These are phyloP conservation scores for Archegozetes longisetosus DNA, from an alignment of 1,140 invertebrate genomes.

Conservation along the genomic window DNA sequence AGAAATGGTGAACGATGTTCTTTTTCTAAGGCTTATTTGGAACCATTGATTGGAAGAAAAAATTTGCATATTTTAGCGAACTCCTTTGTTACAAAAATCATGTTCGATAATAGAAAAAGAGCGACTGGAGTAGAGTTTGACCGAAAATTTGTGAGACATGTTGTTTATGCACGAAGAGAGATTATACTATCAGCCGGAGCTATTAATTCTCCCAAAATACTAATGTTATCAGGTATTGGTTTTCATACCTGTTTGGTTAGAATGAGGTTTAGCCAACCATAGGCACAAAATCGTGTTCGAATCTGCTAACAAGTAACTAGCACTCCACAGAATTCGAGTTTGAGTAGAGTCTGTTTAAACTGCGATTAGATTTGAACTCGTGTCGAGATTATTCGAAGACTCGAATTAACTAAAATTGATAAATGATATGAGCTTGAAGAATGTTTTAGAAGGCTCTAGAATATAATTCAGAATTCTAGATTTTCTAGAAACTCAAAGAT, in stretches of 20 bases:
- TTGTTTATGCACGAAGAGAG: constrained; percentile 61
- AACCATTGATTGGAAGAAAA: constrained; percentile 49
- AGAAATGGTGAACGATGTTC: constrained; percentile 64
- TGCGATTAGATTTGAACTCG: too few relatives aligned
- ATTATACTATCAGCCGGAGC: constrained; percentile 69
- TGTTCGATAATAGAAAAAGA: constrained; percentile 57
- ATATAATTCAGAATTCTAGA: too few relatives aligned
- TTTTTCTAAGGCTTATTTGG: constrained; percentile 69
- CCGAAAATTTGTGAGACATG: constrained; percentile 40
- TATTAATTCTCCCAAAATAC: constrained; percentile 69
- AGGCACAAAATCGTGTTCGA: constrained; percentile 48
- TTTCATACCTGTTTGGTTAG: too few relatives aligned
- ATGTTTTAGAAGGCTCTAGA: too few relatives aligned
- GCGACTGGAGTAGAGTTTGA: neutral
- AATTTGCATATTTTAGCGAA: constrained; percentile 53
- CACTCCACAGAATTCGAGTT: too few relatives aligned
- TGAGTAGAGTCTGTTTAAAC: too few relatives aligned
- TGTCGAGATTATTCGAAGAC: too few relatives aligned
- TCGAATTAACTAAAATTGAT: too few relatives aligned
- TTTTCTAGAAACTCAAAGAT: too few relatives aligned
- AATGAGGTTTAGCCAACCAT: constrained; percentile 57
- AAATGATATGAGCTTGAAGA: too few relatives aligned
- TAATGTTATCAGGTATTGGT: constrained; percentile 80
- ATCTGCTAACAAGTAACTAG: too few relatives aligned
- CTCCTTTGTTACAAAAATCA: constrained; percentile 30